phyloP scores from a whole-genome alignment of 2,888 invertebrate species.

The Elysia crispata region DNA sequence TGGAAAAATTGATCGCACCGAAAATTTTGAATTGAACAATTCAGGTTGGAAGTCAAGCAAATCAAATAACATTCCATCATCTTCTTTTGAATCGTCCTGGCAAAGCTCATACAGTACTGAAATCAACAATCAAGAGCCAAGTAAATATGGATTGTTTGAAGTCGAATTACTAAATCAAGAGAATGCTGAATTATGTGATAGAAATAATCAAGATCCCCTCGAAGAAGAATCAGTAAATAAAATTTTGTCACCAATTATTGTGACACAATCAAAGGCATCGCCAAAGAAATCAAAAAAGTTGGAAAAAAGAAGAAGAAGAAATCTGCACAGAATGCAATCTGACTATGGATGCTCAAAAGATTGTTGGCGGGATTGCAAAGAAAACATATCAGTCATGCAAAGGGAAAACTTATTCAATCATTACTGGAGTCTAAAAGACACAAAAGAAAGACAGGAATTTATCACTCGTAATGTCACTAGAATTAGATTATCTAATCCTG shows the following conservation, averaged over 20 bases:
- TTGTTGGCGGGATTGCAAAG: slow-evolving; percentile 23
- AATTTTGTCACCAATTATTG: not conserved
- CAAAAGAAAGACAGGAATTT: slow-evolving; percentile 1
- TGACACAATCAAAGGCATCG: not conserved
- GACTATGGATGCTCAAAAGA: slow-evolving; percentile 13
- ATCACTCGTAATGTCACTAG: slow-evolving; percentile 30
- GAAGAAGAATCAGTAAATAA: no score
- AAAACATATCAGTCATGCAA: slow-evolving; percentile 20
- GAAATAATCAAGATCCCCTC: no score
- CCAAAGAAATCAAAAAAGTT: not conserved
- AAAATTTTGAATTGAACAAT: no score
- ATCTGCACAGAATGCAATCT: not conserved
- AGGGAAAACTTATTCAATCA: slow-evolving; percentile 36
- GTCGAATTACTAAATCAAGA: no score
- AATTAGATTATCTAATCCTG: slow-evolving; percentile 16
- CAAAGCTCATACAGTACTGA: no score
- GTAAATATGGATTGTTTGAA: no score
- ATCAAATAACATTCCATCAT: no score
- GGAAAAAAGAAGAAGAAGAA: not conserved
- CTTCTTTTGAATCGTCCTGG: no score
- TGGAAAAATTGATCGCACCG: no score
- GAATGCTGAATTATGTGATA: no score
- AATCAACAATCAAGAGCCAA: no score
- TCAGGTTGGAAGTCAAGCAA: no score
- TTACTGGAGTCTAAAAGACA: slow-evolving; percentile 22